These are phyloP conservation scores for Perithous albicinctus DNA, from an alignment of 2,888 invertebrate genomes.

Conservation along the genomic window DNA sequence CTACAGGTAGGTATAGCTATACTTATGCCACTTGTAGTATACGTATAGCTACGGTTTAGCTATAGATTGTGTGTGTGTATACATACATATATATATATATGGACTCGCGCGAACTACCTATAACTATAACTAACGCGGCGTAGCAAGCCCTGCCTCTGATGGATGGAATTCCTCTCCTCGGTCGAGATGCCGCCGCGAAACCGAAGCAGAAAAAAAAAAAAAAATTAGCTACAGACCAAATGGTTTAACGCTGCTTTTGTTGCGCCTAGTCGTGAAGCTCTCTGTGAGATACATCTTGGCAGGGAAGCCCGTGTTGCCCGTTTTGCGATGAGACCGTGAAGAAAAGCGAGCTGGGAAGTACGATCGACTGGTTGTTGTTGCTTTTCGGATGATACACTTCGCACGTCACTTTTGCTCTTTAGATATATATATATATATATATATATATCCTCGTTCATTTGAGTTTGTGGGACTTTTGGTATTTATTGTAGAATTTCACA, in stretches of 20 bases:
- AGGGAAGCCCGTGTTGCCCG: conserved; percentile 3
- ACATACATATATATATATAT: background rate
- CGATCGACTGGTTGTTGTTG: background rate
- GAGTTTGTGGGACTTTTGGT: background rate
- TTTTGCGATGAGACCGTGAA: conserved; percentile 45
- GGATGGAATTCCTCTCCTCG: conserved; percentile 69
- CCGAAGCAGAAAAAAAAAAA: conserved; percentile 64
- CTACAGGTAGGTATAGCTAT: conserved; percentile 7
- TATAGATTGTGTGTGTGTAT: background rate
- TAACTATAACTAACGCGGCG: conserved; percentile 68
- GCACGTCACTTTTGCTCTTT: conserved; percentile 8
- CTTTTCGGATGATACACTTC: background rate
- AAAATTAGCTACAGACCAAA: conserved; percentile 72
- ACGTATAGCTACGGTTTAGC: background rate
- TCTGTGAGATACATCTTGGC: conserved; percentile 14
- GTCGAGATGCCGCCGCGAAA: conserved; percentile 66
- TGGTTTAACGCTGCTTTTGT: conserved; percentile 75
- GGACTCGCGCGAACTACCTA: conserved; percentile 21
- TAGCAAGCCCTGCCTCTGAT: conserved; percentile 69
- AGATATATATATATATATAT: background rate
- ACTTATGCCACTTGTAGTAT: conserved; percentile 3
- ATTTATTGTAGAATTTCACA: background rate
- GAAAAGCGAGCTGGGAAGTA: conserved; percentile 24
- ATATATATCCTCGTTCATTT: background rate
- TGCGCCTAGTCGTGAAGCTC: conserved; percentile 41